Evolutionary conservation across 2,113 vertebrate species (phyloP).

Genomic region (Gallinago jamesoni): DNA sequence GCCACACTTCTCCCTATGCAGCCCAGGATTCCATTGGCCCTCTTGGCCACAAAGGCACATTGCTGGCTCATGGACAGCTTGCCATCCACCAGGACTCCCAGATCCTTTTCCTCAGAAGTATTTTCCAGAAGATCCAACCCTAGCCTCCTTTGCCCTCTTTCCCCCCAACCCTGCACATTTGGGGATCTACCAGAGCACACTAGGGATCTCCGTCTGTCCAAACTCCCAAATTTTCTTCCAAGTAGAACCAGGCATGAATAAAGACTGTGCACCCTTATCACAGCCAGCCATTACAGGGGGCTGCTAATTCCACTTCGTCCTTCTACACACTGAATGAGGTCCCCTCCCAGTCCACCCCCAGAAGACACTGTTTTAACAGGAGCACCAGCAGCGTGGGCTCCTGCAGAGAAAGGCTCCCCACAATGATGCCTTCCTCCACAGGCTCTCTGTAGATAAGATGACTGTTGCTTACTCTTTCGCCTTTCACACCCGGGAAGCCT

Average conservation of each 20-base stretch:
- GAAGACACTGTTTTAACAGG: not conserved
- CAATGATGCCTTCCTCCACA: not conserved
- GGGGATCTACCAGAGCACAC: not conserved
- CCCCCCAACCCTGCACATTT: not conserved
- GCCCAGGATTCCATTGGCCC: no score
- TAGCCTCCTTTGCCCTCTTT: not conserved
- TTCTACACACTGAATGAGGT: not conserved
- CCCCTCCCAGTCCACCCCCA: not conserved
- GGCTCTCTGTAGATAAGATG: rapidly evolving
- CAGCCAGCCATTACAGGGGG: not conserved
- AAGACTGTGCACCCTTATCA: not conserved
- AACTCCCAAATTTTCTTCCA: not conserved
- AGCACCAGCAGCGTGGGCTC: not conserved
- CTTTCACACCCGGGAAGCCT: slow-evolving; percentile 80
- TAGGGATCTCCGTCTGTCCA: not conserved
- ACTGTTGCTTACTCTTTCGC: slow-evolving; percentile 77
- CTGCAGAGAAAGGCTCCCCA: not conserved
- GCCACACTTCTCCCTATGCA: no score
- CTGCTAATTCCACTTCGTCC: not conserved
- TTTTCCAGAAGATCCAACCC: no score
- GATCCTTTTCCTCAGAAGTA: no score
- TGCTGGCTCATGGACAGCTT: no score
- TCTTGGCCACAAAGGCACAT: no score
- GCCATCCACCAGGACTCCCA: no score
- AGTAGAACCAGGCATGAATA: not conserved